A percentile compares a stretch with the other conserved stretches of the same genome.
Evolutionary conservation across 1,140 invertebrate species (phyloP).

Genomic region (Drosophila lowei): DNA sequence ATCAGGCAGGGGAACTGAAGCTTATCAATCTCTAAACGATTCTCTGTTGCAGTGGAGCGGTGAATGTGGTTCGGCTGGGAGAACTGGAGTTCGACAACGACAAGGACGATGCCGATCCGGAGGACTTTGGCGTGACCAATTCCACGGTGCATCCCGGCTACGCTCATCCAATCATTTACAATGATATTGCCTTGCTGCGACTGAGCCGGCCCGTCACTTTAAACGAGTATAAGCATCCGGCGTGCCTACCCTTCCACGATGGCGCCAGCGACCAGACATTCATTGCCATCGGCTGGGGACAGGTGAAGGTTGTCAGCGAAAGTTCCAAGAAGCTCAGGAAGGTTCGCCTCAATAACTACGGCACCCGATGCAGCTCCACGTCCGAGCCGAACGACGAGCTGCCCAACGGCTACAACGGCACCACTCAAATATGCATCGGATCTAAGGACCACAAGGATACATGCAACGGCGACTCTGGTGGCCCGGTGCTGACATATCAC

Average conservation of each 20-base stretch:
- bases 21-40: neutral
- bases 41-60: constrained; percentile 17
- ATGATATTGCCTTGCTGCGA: constrained; percentile 60
- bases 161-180: constrained; percentile 31
- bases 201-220: constrained; percentile 42
- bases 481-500: constrained; percentile 67
- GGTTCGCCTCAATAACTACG: constrained; percentile 82
- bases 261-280: constrained; percentile 25
- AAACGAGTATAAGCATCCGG: constrained; percentile 62
- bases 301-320: constrained; percentile 18
- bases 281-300: constrained; percentile 63
- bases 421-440: constrained; percentile 88
- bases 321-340: constrained; percentile 83
- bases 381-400: constrained; percentile 59
- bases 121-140: constrained; percentile 45
- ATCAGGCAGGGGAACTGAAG: no score
- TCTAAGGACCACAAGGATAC: constrained; percentile 83
- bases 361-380: constrained; percentile 61
- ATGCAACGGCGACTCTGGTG: constrained; percentile 81
- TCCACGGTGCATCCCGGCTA: constrained; percentile 48
- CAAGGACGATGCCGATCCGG: constrained; percentile 57
- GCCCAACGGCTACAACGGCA: constrained; percentile 83
- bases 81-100: constrained; percentile 57
- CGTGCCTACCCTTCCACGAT: constrained; percentile 53
- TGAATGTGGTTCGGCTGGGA: constrained; percentile 61